Conservation (phyloP, 2,797 vertebrate species). For the Acanthurus leucopareius region DNA sequence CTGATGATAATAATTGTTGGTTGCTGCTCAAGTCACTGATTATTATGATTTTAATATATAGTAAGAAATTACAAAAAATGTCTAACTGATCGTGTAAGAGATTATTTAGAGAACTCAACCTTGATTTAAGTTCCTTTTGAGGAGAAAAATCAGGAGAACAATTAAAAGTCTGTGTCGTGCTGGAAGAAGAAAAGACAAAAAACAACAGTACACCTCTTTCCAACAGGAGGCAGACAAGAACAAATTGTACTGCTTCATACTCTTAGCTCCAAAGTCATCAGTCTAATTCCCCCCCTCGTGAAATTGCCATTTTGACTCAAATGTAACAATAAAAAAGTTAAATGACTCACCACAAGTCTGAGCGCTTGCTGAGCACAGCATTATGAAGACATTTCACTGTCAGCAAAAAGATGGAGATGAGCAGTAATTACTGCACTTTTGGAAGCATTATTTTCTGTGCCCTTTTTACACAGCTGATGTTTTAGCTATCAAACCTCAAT, state of each 20-base stretch:
- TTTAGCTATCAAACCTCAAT: neutral
- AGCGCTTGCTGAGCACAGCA: constrained; percentile 21
- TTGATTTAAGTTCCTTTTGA: neutral
- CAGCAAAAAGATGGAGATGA: constrained; percentile 30
- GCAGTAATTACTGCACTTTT: constrained; percentile 26
- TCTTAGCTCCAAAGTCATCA: neutral
- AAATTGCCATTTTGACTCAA: constrained; percentile 1
- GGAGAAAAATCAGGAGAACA: neutral
- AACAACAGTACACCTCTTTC: neutral
- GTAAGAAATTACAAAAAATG: too few relatives aligned
- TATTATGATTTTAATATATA: too few relatives aligned
- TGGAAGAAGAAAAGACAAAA: too few relatives aligned
- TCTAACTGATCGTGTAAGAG: too few relatives aligned
- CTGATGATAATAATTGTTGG: too few relatives aligned
- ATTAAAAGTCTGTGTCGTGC: too few relatives aligned
- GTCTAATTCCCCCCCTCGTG: neutral
- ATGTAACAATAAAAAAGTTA: neutral
- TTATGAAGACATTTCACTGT: constrained; percentile 25
- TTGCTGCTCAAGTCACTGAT: too few relatives aligned
- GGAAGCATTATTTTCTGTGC: constrained; percentile 13
- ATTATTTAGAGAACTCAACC: too few relatives aligned
- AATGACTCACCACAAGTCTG: neutral
- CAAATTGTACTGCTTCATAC: neutral
- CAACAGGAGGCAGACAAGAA: neutral
- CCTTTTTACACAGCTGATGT: neutral